Evolutionary conservation across 2,888 invertebrate species (phyloP), one percentile per base, ranked within the genome.

Genomic region (Chesias legatella): DNA sequence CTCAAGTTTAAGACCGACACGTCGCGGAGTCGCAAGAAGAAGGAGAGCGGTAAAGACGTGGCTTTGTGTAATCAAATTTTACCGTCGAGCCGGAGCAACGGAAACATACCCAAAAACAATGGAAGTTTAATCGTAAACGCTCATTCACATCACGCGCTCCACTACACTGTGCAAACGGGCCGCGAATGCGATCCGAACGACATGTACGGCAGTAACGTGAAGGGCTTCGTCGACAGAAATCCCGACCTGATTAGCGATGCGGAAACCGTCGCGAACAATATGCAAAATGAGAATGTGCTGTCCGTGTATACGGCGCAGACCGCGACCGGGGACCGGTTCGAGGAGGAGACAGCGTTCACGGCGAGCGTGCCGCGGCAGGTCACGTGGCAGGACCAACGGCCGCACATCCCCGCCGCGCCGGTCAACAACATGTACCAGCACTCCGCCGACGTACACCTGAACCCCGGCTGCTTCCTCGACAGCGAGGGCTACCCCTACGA

Each of bases 181-280:
- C 85, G 85, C 64, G 90, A 90, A 79, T 90, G 92, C 64, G 92
- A 92, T 34, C 88, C 90, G 56, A 77, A 72, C 57, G 82, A 86
- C 62, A 65, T 79, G 56, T 86, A 82, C 74, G 78, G 79, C 70
- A 82, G 77, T 73, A 83, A 78, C 70, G 76, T 84, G 66, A 86
- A 84, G 81, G 79, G 80, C 68, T 86, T 82, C 67, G 82, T 78
- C 60, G 94, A 94, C 72, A 93, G 92, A 76, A 94, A 94, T 78
- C 94, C 94, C 38, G 94, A 94, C 80, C 89, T 94, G 70, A 93
- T 94, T 71, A 94, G 93, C 78, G 94, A 94, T 68, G 93, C 92
- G 56, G 93, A 93, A 80, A 92, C 84, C 49, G 83, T 88, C 53
- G 81, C 84, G 54, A 86, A 85, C 73, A 86, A 84, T 68, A 63